Conservation (phyloP, 2,888 invertebrate species). For the Tetragonisca angustula region DNA sequence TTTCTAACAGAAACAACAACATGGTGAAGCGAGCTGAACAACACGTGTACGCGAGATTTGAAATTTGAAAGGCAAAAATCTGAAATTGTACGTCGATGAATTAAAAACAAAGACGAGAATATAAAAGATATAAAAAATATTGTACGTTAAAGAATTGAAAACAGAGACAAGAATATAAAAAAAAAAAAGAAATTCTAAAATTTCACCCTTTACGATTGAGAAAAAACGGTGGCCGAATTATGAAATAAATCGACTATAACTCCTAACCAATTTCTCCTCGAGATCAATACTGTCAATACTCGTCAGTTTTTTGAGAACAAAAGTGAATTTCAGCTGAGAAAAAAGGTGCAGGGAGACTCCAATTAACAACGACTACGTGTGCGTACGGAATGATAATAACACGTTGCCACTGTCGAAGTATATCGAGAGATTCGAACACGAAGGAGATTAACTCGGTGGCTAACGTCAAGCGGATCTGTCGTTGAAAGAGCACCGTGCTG, state of each 20-base stretch:
- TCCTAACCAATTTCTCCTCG: too few species aligned
- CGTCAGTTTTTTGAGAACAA: neutral
- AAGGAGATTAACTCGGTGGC: slow-evolving; percentile 17
- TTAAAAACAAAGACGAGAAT: too few species aligned
- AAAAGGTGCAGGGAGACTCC: neutral
- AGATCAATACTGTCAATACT: neutral
- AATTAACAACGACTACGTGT: neutral
- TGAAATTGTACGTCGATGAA: neutral
- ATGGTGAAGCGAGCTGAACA: neutral
- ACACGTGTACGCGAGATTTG: neutral
- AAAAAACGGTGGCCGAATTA: too few species aligned
- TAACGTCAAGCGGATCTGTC: slow-evolving; percentile 29
- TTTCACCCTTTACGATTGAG: too few species aligned
- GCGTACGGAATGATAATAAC: slow-evolving; percentile 31
- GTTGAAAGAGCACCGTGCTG: neutral
- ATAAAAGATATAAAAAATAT: too few species aligned
- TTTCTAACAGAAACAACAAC: slow-evolving; percentile 5
- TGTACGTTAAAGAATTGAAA: too few species aligned
- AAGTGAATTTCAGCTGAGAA: neutral
- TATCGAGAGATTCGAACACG: slow-evolving; percentile 15
- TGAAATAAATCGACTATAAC: neutral
- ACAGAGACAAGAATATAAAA: too few species aligned
- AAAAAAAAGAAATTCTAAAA: too few species aligned
- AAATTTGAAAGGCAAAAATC: neutral
- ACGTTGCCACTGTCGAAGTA: neutral